These are phyloP conservation scores for Emydocephalus ijimae DNA, from an alignment of 2,113 vertebrate species.

Conservation along the genomic window DNA sequence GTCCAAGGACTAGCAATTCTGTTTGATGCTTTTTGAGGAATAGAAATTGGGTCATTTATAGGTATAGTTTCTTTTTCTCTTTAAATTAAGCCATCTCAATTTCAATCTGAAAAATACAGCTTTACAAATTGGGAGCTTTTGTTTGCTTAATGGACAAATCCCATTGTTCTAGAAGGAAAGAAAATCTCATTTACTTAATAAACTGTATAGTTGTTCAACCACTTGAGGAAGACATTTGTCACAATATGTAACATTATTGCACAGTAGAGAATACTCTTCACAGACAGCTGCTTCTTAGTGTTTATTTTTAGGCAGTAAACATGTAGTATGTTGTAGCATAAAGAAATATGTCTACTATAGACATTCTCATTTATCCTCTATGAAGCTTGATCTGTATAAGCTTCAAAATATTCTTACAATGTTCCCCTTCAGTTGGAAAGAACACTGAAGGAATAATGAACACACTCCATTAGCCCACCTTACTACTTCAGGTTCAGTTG, in stretches of 20 bases:
- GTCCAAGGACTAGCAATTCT: neutral
- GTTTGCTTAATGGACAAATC: conserved; percentile 54
- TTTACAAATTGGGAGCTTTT: neutral
- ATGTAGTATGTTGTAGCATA: neutral
- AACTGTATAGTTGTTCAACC: conserved; percentile 41
- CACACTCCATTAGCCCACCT: fast-evolving
- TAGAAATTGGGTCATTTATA: neutral
- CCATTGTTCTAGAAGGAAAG: conserved; percentile 17
- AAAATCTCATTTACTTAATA: conserved; percentile 37
- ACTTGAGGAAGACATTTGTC: conserved; percentile 36
- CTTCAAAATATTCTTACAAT: neutral
- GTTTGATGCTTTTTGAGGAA: neutral
- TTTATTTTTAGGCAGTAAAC: conserved; percentile 26
- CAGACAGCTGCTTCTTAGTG: neutral
- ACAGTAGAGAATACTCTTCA: conserved; percentile 13
- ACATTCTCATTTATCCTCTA: neutral
- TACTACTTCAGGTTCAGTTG: neutral
- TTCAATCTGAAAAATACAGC: neutral
- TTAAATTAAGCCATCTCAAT: neutral
- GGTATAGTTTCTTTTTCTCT: neutral
- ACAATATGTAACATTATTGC: conserved; percentile 28
- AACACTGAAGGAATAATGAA: neutral
- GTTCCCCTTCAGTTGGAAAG: neutral
- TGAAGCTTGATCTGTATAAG: neutral
- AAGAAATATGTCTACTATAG: neutral